Evolutionary conservation across 2,113 vertebrate genomes (phyloP).

Genomic region (Zosterops lateralis): DNA sequence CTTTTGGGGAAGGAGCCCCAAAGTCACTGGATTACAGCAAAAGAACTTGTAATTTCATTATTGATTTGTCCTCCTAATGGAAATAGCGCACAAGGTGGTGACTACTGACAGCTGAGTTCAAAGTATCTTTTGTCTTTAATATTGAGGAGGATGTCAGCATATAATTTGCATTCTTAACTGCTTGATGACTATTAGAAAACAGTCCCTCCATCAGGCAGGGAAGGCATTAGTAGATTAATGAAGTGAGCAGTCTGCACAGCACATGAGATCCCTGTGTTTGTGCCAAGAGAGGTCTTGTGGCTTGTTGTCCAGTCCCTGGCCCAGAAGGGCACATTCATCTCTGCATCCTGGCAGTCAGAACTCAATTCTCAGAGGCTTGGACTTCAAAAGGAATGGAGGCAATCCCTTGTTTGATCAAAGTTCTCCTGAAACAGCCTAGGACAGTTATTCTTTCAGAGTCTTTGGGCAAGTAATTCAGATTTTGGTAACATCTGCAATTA

Average conservation of each 20-base stretch:
- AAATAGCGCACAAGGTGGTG: background rate
- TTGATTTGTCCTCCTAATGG: background rate
- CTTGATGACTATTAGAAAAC: background rate
- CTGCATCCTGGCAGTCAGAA: rapidly evolving
- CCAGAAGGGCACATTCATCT: background rate
- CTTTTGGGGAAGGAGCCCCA: background rate
- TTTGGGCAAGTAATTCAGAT: background rate
- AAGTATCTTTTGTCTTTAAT: background rate
- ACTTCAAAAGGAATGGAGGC: background rate
- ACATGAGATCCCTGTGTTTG: rapidly evolving
- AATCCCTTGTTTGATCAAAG: background rate
- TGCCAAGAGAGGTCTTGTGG: background rate
- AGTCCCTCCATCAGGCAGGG: background rate
- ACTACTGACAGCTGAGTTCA: background rate
- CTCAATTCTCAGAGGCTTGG: background rate
- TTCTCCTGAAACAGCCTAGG: background rate
- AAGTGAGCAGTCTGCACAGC: background rate
- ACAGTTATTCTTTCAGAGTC: background rate
- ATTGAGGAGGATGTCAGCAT: background rate
- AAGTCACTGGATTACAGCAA: background rate
- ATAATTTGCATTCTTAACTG: background rate
- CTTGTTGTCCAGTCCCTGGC: rapidly evolving
- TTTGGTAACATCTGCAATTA: background rate
- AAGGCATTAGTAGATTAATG: background rate
- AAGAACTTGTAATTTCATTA: background rate